Conservation (phyloP, 1,140 invertebrate genomes). For the Hyles euphorbiae region DNA sequence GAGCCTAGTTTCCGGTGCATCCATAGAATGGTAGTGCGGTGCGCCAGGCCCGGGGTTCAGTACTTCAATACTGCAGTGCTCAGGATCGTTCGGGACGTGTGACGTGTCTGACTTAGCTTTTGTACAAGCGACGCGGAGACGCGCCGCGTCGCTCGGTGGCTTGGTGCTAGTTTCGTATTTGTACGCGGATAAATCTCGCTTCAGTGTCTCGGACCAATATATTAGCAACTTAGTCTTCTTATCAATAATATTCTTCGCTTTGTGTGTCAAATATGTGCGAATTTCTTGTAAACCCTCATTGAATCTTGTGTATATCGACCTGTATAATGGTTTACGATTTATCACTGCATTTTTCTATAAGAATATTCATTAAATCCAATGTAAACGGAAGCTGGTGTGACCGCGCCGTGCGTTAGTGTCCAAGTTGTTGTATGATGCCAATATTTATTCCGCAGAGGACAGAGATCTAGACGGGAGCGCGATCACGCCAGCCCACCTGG, state of each 20-base stretch:
- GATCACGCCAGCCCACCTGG: conserved; percentile 43
- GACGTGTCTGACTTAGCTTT: conserved; percentile 40
- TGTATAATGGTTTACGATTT: conserved; percentile 74
- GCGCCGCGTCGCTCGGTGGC: conserved; percentile 38
- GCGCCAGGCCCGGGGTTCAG: not conserved
- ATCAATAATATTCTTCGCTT: conserved; percentile 68
- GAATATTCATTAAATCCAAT: conserved; percentile 56
- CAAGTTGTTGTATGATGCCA: conserved; percentile 66
- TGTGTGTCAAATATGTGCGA: conserved; percentile 75
- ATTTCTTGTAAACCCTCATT: conserved; percentile 62
- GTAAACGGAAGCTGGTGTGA: conserved; percentile 49
- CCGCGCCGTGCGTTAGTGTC: conserved; percentile 56
- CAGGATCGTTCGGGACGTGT: conserved; percentile 14
- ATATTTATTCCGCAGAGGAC: conserved; percentile 43
- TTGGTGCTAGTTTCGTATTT: conserved; percentile 66
- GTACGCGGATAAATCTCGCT: conserved; percentile 59
- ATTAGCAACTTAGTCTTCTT: conserved; percentile 64
- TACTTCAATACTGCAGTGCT: too few relatives aligned
- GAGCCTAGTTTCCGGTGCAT: conserved; percentile 42
- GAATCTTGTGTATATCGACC: conserved; percentile 69
- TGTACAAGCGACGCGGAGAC: conserved; percentile 29
- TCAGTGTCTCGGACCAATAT: conserved; percentile 73
- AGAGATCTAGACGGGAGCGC: conserved; percentile 24
- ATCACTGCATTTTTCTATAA: conserved; percentile 62
- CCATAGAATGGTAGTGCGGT: conserved; percentile 13